phyloP scores from a whole-genome alignment of 2,113 vertebrate genomes.

The Macquaria australasica region DNA sequence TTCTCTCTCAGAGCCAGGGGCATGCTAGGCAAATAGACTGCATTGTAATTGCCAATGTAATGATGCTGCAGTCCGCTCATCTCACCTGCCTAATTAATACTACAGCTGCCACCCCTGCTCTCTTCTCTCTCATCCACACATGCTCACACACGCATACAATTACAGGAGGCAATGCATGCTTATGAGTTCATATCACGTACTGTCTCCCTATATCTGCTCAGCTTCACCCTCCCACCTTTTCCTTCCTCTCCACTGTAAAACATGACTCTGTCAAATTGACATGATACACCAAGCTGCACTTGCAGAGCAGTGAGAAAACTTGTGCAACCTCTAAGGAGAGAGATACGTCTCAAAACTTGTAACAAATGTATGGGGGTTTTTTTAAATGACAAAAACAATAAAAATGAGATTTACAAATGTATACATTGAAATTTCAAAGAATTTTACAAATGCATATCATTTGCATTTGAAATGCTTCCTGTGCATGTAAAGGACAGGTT shows the following conservation, averaged over 20 bases:
- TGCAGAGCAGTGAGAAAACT: neutral
- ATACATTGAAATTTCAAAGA: neutral
- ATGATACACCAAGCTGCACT: conserved; percentile 16
- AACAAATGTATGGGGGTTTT: neutral
- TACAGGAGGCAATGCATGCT: neutral
- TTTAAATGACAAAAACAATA: neutral
- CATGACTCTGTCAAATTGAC: conserved; percentile 37
- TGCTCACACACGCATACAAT: neutral
- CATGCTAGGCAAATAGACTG: conserved; percentile 50
- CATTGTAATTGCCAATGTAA: conserved; percentile 67
- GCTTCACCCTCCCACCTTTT: neutral
- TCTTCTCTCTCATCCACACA: conserved; percentile 7
- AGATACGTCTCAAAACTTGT: neutral
- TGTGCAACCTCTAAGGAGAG: neutral
- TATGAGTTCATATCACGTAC: conserved; percentile 11
- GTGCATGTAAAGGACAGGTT: neutral
- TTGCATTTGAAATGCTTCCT: neutral
- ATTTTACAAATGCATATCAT: neutral
- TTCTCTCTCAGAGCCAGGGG: conserved; percentile 25
- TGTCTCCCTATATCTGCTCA: neutral
- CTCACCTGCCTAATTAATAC: conserved; percentile 74
- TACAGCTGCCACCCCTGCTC: conserved; percentile 48
- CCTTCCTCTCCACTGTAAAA: conserved; percentile 33
- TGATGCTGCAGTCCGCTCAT: conserved; percentile 64
- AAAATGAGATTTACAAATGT: neutral